These are phyloP conservation scores for Hemicentrotus pulcherrimus DNA, from an alignment of 35 echinoderm and acorn worm genomes.

Conservation along the genomic window DNA sequence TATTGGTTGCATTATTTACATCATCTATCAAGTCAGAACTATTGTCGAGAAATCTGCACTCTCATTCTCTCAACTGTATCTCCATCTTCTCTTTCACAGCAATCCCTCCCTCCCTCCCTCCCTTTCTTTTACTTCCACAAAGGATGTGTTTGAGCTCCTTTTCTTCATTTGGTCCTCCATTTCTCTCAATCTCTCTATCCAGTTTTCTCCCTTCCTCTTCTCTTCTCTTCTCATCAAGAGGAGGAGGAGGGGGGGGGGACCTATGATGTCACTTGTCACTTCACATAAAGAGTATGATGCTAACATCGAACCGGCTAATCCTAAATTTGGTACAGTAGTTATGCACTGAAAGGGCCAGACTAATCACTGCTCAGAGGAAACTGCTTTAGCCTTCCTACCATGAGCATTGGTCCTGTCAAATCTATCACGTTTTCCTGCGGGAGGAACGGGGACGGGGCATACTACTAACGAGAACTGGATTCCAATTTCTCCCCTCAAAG, in stretches of 20 bases:
- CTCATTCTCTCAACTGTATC: too few relatives aligned
- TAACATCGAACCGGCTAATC: background rate
- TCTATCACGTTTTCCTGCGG: background rate
- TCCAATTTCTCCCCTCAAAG: background rate
- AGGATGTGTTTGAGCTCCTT: too few relatives aligned
- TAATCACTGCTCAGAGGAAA: background rate
- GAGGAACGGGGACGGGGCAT: too few relatives aligned
- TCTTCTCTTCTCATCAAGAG: too few relatives aligned
- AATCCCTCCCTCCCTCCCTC: too few relatives aligned
- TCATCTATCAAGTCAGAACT: background rate
- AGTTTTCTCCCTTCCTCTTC: background rate
- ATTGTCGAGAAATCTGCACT: background rate
- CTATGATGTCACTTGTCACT: too few relatives aligned
- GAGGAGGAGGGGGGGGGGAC: too few relatives aligned
- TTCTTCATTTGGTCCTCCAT: background rate
- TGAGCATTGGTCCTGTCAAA: background rate
- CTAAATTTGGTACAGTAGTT: background rate
- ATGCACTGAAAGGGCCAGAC: background rate
- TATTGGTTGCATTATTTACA: background rate
- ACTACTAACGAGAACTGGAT: conserved; percentile 2
- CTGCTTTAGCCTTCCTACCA: background rate
- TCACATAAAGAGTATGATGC: too few relatives aligned
- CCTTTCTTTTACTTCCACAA: too few relatives aligned
- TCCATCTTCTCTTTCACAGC: too few relatives aligned
- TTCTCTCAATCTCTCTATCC: background rate